Evolutionary conservation across 2,888 invertebrate species (phyloP), one percentile per base, ranked within the genome.

Genomic region (Plutella xylostella): DNA sequence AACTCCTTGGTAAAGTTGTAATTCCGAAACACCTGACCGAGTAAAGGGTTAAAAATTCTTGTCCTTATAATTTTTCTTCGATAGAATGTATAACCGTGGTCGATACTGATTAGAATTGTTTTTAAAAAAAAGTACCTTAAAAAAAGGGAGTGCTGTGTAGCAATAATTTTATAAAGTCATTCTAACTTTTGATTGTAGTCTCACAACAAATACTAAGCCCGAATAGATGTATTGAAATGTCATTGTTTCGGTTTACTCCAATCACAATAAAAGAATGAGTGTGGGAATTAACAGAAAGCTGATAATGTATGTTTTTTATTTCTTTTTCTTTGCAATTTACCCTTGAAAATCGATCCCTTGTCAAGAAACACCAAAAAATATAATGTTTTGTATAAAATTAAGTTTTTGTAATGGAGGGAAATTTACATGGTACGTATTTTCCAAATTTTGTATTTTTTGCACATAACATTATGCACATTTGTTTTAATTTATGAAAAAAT

Each of bases 151-250:
- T 17, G 34, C 14, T 9, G 31, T 14, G 33, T 14, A 14, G 17
- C 9, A 9, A 34, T 17, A 15, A 58, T 63, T 55, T n/a, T n/a
- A 55, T 65, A 65, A 64, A 65, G 64, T 69, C 70, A 65, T 64
- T 57, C 51, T 58, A 60, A 54, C 63, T 60, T 54, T 25, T 15
- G 62, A 60, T 66, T 71, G 67, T 74, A 72, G 71, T 84, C 85
- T 85, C 85, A 85, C 85, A 85, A 84, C 85, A 85, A 85, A 84
- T 85, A 83, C 66, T 74, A 82, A 76, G 73, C 63, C 64, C 65
- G 65, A 57, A 64, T n/a, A 60, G 61, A 54, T 54, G 58, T 66
- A 59, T 64, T 61, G 35, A 40, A 63, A 63, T 21, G 9, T 21
- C 12, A 60, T 67, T 80, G 72, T 80, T 72, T 63, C 63, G 63